Conservation (phyloP, 2,797 vertebrate genomes). For the Numenius phaeopus region DNA sequence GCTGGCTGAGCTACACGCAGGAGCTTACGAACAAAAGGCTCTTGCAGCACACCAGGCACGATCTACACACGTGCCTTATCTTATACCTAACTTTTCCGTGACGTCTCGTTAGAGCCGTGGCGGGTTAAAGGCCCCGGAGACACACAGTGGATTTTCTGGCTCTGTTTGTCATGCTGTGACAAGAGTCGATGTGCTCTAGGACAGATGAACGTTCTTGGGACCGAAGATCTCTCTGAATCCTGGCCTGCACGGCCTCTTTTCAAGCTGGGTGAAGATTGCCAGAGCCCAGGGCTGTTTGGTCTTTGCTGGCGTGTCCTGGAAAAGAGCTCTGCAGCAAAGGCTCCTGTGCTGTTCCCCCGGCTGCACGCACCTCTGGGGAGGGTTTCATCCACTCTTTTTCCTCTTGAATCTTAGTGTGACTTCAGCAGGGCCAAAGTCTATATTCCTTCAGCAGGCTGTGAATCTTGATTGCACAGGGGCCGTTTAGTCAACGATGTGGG, state of each 20-base stretch:
- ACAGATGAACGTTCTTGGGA: rapidly evolving
- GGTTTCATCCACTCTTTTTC: not conserved
- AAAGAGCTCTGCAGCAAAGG: not conserved
- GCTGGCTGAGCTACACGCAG: not conserved
- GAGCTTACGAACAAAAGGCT: not conserved
- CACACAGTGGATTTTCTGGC: not conserved
- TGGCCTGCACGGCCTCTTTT: not conserved
- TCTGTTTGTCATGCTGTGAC: not conserved
- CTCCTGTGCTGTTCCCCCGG: not conserved
- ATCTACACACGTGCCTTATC: not conserved
- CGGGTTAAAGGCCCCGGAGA: not conserved
- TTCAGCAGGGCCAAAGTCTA: not conserved
- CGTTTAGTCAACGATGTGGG: not conserved
- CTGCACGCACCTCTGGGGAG: not conserved
- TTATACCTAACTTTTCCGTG: not conserved
- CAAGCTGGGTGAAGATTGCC: conserved; percentile 3
- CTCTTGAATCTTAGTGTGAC: not conserved
- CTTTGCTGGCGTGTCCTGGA: not conserved
- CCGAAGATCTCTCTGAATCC: not conserved
- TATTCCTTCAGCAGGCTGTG: not conserved
- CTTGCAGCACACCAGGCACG: not conserved
- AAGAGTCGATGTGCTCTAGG: not conserved
- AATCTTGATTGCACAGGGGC: not conserved
- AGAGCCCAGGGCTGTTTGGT: conserved; percentile 1
- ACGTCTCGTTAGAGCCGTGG: not conserved